These are phyloP conservation scores for Pandemis corylana DNA, from an alignment of 2,888 invertebrate species.

Conservation along the genomic window DNA sequence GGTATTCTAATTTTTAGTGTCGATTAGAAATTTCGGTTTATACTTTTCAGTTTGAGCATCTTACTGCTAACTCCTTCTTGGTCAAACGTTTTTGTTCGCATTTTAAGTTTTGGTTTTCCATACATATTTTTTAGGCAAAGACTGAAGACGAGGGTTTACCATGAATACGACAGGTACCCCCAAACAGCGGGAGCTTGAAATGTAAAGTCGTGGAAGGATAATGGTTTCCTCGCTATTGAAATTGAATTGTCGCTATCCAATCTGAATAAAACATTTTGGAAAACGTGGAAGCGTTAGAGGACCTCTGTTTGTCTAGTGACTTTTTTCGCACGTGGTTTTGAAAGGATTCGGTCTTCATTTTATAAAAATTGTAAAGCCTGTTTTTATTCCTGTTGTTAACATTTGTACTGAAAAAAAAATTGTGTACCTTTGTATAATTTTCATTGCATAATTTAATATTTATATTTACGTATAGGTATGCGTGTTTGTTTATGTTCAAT, in stretches of 20 bases:
- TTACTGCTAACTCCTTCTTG: neutral
- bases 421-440: too few species aligned
- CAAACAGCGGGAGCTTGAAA: constrained; percentile 11
- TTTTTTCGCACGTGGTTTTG: neutral
- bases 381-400: too few species aligned
- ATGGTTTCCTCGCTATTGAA: constrained; percentile 30
- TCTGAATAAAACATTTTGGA: constrained; percentile 37
- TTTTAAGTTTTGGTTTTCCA: constrained; percentile 5
- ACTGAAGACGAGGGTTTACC: neutral
- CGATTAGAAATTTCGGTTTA: too few species aligned
- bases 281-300: neutral
- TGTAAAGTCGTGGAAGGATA: constrained; percentile 26
- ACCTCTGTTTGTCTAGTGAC: neutral
- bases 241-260: constrained; percentile 35
- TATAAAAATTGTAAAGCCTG: too few species aligned
- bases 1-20: too few species aligned
- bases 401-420: too few species aligned
- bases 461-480: too few species aligned
- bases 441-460: too few species aligned
- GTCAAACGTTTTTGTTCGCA: neutral
- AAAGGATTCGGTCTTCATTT: neutral
- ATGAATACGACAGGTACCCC: constrained; percentile 10
- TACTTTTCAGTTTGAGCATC: too few species aligned
- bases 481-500: too few species aligned
- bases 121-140: neutral